Percentiles rank a stretch among this genome's conserved stretches.
Evolutionary conservation across 92 coral and sea anemone genomes (phyloP).

Genomic region (Umimayanthus chanpuru): DNA sequence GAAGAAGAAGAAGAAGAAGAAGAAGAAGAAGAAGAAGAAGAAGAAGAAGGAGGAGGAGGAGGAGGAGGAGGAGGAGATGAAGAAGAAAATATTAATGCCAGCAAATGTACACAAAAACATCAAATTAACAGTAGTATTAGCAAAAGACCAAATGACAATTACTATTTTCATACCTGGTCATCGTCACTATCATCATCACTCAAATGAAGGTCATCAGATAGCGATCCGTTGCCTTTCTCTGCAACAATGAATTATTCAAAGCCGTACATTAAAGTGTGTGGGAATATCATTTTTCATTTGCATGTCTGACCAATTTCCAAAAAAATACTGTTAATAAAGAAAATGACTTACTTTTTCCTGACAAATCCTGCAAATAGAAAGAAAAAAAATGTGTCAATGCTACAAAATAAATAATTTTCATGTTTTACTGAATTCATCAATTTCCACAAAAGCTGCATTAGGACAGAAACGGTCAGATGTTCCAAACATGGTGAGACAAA

Average conservation of each 20-base stretch:
- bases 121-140: too few species aligned
- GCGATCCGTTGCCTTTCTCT: conserved; percentile 55
- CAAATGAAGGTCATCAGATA: conserved; percentile 66
- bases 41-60: too few species aligned
- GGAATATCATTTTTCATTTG: not conserved
- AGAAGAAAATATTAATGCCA: too few species aligned
- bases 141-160: not conserved
- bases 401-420: not conserved
- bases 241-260: conserved; percentile 9
- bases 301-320: not conserved
- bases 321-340: not conserved
- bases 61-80: too few species aligned
- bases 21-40: too few species aligned
- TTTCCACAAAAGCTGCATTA: not conserved
- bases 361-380: conserved; percentile 2
- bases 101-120: too few species aligned
- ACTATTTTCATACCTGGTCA: conserved; percentile 59
- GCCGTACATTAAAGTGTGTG: not conserved
- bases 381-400: not conserved
- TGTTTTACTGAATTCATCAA: not conserved
- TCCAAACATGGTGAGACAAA: not conserved
- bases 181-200: conserved; percentile 89
- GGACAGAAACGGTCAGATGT: conserved; percentile 1
- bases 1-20: too few species aligned
- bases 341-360: conserved; percentile 23